These are phyloP conservation scores for Boleophthalmus pectinirostris DNA, from an alignment of 2,113 vertebrate genomes.

Conservation along the genomic window DNA sequence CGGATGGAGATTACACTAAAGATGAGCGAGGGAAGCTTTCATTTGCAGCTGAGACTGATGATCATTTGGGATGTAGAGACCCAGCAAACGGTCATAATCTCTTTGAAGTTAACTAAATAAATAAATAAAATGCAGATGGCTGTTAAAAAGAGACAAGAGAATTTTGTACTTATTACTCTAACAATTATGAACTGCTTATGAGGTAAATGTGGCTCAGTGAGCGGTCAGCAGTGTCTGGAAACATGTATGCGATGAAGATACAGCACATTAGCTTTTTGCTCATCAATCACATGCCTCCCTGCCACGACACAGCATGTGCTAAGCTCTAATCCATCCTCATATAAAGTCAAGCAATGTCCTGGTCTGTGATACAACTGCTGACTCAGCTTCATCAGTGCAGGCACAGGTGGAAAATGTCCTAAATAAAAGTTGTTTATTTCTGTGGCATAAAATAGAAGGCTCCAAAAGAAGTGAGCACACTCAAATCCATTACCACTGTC, in stretches of 20 bases:
- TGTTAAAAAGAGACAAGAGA: neutral
- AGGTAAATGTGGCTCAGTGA: slow-evolving; percentile 4
- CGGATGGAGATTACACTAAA: slow-evolving; percentile 37
- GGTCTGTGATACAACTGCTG: slow-evolving; percentile 11
- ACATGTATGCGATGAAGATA: slow-evolving; percentile 38
- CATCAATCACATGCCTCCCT: slow-evolving; percentile 38
- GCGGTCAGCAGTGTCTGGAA: slow-evolving; percentile 29
- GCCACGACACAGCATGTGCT: slow-evolving; percentile 11
- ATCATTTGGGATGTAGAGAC: neutral
- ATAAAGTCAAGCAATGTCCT: slow-evolving; percentile 24
- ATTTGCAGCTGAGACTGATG: slow-evolving; percentile 40
- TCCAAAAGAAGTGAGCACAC: slow-evolving; percentile 5
- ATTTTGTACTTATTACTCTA: neutral
- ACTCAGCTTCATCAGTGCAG: slow-evolving; percentile 15
- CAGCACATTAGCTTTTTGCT: slow-evolving; percentile 16
- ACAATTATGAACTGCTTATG: neutral
- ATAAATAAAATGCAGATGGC: neutral
- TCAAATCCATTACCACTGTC: slow-evolving; percentile 20
- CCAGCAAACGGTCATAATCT: slow-evolving; percentile 10
- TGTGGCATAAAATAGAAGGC: neutral
- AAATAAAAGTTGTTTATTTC: neutral
- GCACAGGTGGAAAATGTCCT: slow-evolving; percentile 7
- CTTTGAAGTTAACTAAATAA: slow-evolving; percentile 1
- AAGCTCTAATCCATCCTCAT: slow-evolving; percentile 9
- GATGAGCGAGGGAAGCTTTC: slow-evolving; percentile 24